These are phyloP conservation scores for Drosophila algonquin DNA, from an alignment of 2,888 invertebrate genomes.

Conservation along the genomic window DNA sequence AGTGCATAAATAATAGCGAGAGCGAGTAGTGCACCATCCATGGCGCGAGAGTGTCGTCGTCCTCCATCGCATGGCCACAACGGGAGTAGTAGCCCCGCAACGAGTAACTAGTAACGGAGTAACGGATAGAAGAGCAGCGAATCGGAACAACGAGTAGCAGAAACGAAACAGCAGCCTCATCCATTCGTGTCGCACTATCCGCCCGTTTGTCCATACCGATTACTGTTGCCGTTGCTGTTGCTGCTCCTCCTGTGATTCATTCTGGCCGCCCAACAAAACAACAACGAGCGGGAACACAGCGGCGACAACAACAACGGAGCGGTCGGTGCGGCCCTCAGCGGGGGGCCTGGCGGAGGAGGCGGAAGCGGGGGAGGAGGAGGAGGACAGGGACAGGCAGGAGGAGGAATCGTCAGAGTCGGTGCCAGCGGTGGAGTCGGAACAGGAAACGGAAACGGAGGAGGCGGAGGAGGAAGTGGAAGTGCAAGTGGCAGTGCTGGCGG, in stretches of 20 bases:
- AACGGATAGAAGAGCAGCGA: constrained; percentile 10
- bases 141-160: constrained; percentile 4
- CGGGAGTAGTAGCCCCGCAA: constrained; percentile 28
- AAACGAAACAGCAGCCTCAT: constrained; percentile 6
- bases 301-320: constrained; percentile 82
- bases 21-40: constrained; percentile 1
- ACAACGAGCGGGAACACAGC: constrained; percentile 82
- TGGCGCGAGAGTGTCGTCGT: constrained; percentile 12
- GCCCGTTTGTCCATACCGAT: background rate
- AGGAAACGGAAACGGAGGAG: constrained; percentile 24
- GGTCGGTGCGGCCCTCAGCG: constrained; percentile 51
- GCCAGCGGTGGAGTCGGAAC: constrained; percentile 34
- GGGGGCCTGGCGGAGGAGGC: constrained; percentile 41
- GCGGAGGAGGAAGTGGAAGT: constrained; percentile 26
- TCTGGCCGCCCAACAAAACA: constrained; percentile 84
- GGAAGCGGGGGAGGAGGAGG: constrained; percentile 46
- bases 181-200: background rate
- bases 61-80: constrained; percentile 57
- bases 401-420: constrained; percentile 54
- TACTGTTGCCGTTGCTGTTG: constrained; percentile 17
- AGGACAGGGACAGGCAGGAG: constrained; percentile 36
- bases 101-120: constrained; percentile 8
- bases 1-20: constrained; percentile 41
- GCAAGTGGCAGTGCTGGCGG: constrained; percentile 39
- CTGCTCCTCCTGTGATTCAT: constrained; percentile 78